Evolutionary conservation across 2,888 invertebrate genomes (phyloP), one percentile per base, ranked within the genome.

Genomic region (Apamea epomidion): DNA sequence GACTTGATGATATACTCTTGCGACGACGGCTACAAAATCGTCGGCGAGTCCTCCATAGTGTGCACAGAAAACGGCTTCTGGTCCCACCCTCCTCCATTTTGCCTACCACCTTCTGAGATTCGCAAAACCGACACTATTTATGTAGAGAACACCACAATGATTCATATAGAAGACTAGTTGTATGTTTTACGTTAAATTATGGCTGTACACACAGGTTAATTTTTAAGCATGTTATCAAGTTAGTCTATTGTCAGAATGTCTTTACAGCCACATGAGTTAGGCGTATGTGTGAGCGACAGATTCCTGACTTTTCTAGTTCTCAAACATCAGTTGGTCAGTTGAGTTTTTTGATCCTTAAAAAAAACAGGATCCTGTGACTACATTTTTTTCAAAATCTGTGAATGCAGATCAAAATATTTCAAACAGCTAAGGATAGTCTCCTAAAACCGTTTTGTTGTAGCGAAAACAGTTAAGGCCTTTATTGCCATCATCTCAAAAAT

Each of bases 21-120:
- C 79, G 89, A 92, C 4, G 92, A 93, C 0, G 93, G 92, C 0
- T 95, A 90, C 80, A 92, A 94, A 48, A 92, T 95, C 14, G 92
- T 98, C 51, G 99, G 99, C 8, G 98, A 99, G 93, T 98, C 98
- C 0, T 98, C 98, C 84, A 98, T 98, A 89, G 98, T 99, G 70
- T 99, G 99, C 96, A 98, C 98, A 12, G 99, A 99, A 94, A 98
- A 98, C 83, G 99, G 99, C 71, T 98, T 98, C 92, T 99, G 99
- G 99, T 98, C 99, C 3, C 98, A 98, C 94, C 98, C 98, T 42
- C 98, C 98, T 21, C 99, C 99, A 72, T 98, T 98, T 93, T 99
- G 99, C 97, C 90, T 96, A 3, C 94, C 92, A 0, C 95, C 95
- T 0, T 93, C 95, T 0, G 94, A 95, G 62, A 91, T 94, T 21